Evolutionary conservation across 2,113 vertebrate species (phyloP).

Genomic region (Danionella cerebrum): DNA sequence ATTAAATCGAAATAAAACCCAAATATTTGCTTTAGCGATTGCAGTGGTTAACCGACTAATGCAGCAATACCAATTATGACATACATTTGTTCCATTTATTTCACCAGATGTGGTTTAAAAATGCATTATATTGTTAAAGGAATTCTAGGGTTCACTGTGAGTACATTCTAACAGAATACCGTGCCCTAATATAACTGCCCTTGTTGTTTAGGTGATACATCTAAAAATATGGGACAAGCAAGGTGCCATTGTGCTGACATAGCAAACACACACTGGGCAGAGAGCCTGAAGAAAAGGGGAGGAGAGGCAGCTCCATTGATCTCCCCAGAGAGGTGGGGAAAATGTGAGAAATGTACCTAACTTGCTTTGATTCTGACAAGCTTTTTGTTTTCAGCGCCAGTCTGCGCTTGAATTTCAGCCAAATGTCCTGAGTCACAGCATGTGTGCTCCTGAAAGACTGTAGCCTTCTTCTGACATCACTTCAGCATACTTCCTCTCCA

Average conservation of each 20-base stretch:
- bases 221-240: not conserved
- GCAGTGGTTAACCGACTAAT: no score
- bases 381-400: not conserved
- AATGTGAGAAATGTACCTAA: no score
- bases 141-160: not conserved
- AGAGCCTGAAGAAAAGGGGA: not conserved
- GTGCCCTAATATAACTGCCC: slow-evolving; percentile 3
- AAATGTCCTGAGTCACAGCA: slow-evolving; percentile 17
- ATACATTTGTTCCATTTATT: no score
- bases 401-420: slow-evolving; percentile 11
- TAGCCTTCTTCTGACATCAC: slow-evolving; percentile 4
- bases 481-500: not conserved
- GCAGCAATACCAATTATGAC: no score
- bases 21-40: no score
- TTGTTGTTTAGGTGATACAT: not conserved
- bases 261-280: not conserved
- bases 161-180: not conserved
- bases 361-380: not conserved
- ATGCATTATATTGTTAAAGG: no score
- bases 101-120: no score
- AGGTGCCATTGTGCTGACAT: slow-evolving; percentile 7
- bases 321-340: not conserved
- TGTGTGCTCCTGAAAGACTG: slow-evolving; percentile 6
- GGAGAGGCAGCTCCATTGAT: not conserved
- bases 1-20: no score